Evolutionary conservation across 2,797 vertebrate genomes (phyloP), one percentile per base, ranked within the genome.

Genomic region (Characodon lateralis): DNA sequence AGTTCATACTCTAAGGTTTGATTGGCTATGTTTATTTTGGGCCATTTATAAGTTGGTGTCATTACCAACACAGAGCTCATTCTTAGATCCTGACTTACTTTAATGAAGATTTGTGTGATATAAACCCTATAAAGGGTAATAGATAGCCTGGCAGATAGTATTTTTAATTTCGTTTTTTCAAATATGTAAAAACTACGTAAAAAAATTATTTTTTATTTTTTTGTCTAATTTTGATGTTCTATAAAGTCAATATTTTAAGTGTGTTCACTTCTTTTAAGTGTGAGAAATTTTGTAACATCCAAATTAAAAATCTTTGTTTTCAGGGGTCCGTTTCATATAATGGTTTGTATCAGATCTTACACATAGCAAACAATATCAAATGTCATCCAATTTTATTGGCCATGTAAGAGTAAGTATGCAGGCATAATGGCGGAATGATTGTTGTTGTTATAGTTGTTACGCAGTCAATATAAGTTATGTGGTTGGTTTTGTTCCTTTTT

Each of bases 401-500:
- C 12, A 26, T 69, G 35, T 46, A n/a, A 68, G 20, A 66, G 63
- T 41, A 39, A 41, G 35, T 35, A 35, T 35, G 35, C 35, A 35
- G 35, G 35, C 35, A 3, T 35, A 35, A 35, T 35, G 35, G 35
- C 35, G 4, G 35, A 35, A 3, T 35, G 35, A 35, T 35, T 35
- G 35, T 4, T 35, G 35, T 20, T 35, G 35, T 20, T 22, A 65
- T 65, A 22, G 31, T 65, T 35, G 10, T 39, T 39, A 22, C 8
- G 22, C 5, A 22, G 35, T 9, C 2, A 39, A 22, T 65, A 18
- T 65, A 9, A 39, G 35, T 35, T 39, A 65, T 39, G 39, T 39
- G 8, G 31, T 24, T 66, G 35, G 8, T 22, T 93, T 94, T 35
- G 35, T 35, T 35, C 3, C 4, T 35, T 35, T 35, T 35, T 35